Base-by-base conservation (phyloP, 2,113 vertebrate species). In the Dendrocopos noguchii region DNA sequence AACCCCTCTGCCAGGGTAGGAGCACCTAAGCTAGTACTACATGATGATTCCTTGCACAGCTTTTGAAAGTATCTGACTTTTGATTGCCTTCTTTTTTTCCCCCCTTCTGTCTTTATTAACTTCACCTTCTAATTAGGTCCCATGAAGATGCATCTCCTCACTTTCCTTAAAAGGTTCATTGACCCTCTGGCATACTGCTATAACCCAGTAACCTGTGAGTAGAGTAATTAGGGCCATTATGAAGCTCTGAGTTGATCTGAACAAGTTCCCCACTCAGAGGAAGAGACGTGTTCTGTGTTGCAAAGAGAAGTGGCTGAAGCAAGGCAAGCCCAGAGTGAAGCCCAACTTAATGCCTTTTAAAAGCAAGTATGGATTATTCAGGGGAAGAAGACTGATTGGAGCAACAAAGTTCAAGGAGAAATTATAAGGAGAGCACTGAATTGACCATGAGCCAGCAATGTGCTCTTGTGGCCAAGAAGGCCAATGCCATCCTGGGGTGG, bases 61-160 rank as follows among this genome's bases (percentile, higher is more conserved):
- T 91, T 91, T 91, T 91, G 61, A 88, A 88, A 52, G 6, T 67
- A 44, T 44, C 47, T 64, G 68, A 60, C 33, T 78, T 83, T 39
- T 39, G 39, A 39, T 61, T 53, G 90, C 36, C 7, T 42, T 46
- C 78, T 91, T 79, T 87, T 34, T 3, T 0, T n/a, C n/a, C 5
- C 14, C 27, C 18, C 19, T 90, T 90, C 80, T 80, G 34, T 84
- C 87, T 93, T 95, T 95, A 93, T 94, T 95, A 96, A 86, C 95
- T 91, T 90, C 83, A 84, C 70, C 66, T 93, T 88, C 77, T 96
- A 94, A 91, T 95, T 88, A 91, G 90, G 70, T 90, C 59, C 66
- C 61, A 72, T 72, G 84, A 94, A 95, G 93, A 84, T 70, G 55
- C 50, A 94, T 90, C 77, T 95, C 34, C 61, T 95, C 85, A 81